A percentile compares a stretch with the other conserved stretches of the same genome.
Conservation (phyloP, 1,140 invertebrate genomes). For the Metopolophium dirhodum region DNA sequence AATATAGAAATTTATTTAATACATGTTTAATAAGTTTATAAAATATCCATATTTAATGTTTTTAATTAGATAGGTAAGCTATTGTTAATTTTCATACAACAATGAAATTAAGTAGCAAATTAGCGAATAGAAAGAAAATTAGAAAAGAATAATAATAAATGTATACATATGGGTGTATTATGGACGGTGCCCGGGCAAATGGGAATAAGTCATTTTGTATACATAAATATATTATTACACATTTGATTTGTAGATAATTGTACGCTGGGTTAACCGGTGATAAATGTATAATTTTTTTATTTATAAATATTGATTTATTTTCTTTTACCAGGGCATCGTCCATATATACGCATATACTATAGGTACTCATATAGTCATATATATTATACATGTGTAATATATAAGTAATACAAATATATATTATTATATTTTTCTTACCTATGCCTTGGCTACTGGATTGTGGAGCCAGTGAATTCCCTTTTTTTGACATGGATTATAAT, state of each 20-base stretch:
- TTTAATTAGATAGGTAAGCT: background rate
- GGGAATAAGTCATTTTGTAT: too few relatives aligned
- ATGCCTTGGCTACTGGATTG: slow-evolving; percentile 6
- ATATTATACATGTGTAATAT: slow-evolving; percentile 25
- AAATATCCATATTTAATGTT: background rate
- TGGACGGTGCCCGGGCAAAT: too few relatives aligned
- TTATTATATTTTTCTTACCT: slow-evolving; percentile 45
- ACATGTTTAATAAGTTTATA: background rate
- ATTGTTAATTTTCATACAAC: background rate
- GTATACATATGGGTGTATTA: background rate
- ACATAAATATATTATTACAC: too few relatives aligned
- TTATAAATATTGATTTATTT: too few relatives aligned
- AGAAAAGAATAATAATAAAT: slow-evolving; percentile 4
- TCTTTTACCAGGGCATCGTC: too few relatives aligned
- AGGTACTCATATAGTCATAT: background rate
- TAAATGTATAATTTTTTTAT: too few relatives aligned
- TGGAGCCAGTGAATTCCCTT: slow-evolving; percentile 34
- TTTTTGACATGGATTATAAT: slow-evolving; percentile 47
- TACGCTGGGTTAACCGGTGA: too few relatives aligned
- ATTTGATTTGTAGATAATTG: too few relatives aligned
- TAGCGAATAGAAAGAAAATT: background rate
- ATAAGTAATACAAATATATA: background rate
- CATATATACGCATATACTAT: background rate
- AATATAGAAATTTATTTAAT: background rate
- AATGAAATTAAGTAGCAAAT: too few relatives aligned